Evolutionary conservation across 2,797 vertebrate species (phyloP).

Genomic region (Scolopax bukidnonensis): DNA sequence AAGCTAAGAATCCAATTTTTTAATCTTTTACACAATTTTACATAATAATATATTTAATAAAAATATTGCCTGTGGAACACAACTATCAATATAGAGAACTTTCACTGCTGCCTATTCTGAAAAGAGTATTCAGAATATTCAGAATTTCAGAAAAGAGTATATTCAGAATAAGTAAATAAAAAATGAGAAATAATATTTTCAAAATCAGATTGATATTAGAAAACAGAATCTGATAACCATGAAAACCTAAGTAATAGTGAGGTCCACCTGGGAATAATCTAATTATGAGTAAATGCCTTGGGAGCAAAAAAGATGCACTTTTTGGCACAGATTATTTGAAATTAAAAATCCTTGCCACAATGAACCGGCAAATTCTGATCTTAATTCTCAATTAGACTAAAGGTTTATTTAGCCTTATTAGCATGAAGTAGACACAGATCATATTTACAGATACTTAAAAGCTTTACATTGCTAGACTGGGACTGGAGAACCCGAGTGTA

Average conservation of each 20-base stretch:
- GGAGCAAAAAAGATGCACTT: background rate
- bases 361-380: background rate
- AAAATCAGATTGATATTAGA: background rate
- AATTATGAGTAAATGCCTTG: background rate
- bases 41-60: background rate
- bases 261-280: background rate
- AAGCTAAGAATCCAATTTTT: conserved; percentile 37
- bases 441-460: background rate
- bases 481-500: background rate
- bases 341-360: background rate
- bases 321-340: background rate
- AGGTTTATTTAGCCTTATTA: background rate
- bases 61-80: background rate
- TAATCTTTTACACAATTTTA: background rate
- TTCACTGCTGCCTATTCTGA: background rate
- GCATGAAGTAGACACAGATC: background rate
- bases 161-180: background rate
- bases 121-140: background rate
- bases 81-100: background rate
- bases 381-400: background rate
- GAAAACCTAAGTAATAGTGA: background rate
- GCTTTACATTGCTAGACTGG: background rate
- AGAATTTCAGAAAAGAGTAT: no score
- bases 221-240: background rate
- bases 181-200: background rate